Evolutionary conservation across 2,797 vertebrate species (phyloP).

Genomic region (Linurgus olivaceus): DNA sequence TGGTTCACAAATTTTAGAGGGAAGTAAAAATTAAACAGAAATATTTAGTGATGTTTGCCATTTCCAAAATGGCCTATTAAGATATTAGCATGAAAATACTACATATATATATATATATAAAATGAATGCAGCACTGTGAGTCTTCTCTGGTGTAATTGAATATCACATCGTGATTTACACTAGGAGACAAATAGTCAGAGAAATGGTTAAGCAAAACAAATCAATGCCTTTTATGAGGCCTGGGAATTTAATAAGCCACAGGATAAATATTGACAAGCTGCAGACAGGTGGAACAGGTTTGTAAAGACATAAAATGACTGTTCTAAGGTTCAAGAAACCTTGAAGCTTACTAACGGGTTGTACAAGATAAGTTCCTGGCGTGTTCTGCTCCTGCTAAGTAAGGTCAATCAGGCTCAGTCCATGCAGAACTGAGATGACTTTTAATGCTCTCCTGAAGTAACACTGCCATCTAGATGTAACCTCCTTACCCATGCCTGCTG

Average conservation of each 20-base stretch:
- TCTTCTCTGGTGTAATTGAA: background rate
- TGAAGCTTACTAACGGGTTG: background rate
- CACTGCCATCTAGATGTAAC: constrained; percentile 33
- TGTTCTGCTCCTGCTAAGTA: background rate
- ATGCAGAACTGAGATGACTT: background rate
- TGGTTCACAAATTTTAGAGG: background rate
- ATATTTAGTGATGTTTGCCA: background rate
- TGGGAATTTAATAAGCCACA: constrained; percentile 16
- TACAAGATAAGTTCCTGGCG: constrained; percentile 8
- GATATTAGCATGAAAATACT: background rate
- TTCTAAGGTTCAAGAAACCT: constrained; percentile 24
- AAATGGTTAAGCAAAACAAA: constrained; percentile 27
- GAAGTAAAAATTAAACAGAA: background rate
- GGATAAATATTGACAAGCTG: constrained; percentile 35
- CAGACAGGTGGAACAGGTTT: constrained; percentile 49
- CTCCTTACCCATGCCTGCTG: background rate
- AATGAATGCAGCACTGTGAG: background rate
- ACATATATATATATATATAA: background rate
- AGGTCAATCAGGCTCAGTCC: background rate
- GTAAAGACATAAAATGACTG: background rate
- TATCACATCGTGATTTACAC: background rate
- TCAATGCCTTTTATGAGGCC: constrained; percentile 30
- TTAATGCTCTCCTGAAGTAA: background rate
- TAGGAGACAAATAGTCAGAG: background rate
- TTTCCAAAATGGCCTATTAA: background rate